Base-by-base conservation (phyloP, 2,113 vertebrate species). In the Chaenocephalus aceratus region DNA sequence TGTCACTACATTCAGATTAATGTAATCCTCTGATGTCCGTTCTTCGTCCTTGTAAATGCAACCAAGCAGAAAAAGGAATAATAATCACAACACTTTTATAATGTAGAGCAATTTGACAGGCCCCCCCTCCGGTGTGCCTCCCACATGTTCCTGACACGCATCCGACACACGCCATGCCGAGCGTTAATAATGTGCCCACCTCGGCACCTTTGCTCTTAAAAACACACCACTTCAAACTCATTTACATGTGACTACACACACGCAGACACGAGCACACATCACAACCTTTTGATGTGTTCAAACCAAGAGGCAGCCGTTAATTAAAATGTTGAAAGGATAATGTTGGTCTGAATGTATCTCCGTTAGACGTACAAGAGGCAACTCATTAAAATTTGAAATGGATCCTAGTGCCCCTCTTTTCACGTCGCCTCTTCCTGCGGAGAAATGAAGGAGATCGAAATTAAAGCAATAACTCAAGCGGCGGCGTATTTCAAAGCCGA, bases 291-390 rank as follows among this genome's bases (percentile, higher is more conserved):
- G 91, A 95, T 92, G 91, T 88, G 85, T 72, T 81, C 86, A 94
- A 92, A 92, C 89, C 92, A 90, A 94, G 89, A 92, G 82, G 90
- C 87, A 75, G 88, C 88, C 90, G 90, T 93, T 95, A 94, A 94
- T 94, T 95, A 94, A 95, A 95, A 90, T 89, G 91, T 75, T 93
- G 92, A 94, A 92, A 91, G 92, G 91, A 94, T 94, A 92, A 93
- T 80, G 90, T 85, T 70, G 83, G 88, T 82, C 87, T 91, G 90
- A 93, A 93, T 90, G 85, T 92, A 89, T 89, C 90, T 89, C 91
- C 92, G 88, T 92, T 90, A 82, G 79, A 84, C 83, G 80, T 49
- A 92, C 92, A 93, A 95, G 91, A 94, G 89, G 91, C 86, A 84
- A 73, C 86, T 91, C 94, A 94, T 95, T 94, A 92, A 92, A 94